Evolutionary conservation across 2,888 invertebrate genomes (phyloP), one percentile per base, ranked within the genome.

Genomic region (Perizoma affinitatum): DNA sequence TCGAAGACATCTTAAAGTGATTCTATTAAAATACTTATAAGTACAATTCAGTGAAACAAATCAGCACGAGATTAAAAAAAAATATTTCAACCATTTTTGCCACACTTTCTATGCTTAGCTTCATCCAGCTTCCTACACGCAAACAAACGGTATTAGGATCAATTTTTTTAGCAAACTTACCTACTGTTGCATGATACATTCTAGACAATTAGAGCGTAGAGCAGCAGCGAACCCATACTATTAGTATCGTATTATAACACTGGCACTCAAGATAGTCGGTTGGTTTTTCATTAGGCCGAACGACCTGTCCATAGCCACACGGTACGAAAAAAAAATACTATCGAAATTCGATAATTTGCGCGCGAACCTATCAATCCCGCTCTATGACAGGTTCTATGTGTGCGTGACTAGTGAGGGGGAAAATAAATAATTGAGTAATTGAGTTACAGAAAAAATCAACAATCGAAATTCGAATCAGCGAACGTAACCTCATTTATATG

Each of bases 161-260:
- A 47, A 57, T 66, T 65, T 75, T 54, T 65, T 64, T 59, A 59
- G 50, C 52, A 76, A 74, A 72, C 74, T 75, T 75, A 82, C 79
- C 75, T 70, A 70, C 72, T 77, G 73, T 82, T 82, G 86, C 88
- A 86, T 88, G 86, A 86, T 87, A 88, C 90, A 86, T 86, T 86
- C 90, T 85, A 82, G 81, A 79, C 87, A 88, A 89, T 80, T 87
- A 85, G 90, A 90, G 88, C 90, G 88, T 86, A 78, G 82, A 83
- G 69, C 79, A 75, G 76, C 68, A 76, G 78, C 77, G 75, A 74
- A 76, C 80, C 72, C 78, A 78, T 80, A 83, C 81, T 74, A 71
- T 78, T 65, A 50, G 58, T 83, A 78, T 22, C 56, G 58, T 83
- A 78, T 80, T 82, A 82, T 75, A 83, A 69, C 63, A 66, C 83